Base-by-base conservation (phyloP, 2,113 vertebrate genomes). In the Cisticola juncidis region DNA sequence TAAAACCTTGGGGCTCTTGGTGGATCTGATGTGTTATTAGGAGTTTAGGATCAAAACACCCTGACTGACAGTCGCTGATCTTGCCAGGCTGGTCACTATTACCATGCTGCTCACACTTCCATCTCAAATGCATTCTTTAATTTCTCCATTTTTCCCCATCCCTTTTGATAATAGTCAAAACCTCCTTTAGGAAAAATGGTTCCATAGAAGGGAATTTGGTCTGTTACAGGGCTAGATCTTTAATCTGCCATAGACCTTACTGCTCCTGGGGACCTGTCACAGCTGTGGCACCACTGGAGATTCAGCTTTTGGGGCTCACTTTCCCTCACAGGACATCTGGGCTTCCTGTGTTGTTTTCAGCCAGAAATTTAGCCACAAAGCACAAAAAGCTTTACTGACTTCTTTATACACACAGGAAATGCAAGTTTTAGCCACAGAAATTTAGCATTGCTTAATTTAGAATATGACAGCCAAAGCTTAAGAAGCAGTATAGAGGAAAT, bases 311-410 rank as follows among this genome's bases (percentile, higher is more conserved):
- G 64, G 35, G 45, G 35, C 7, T 14, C 6, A 38, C 11, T 82
- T 44, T n/a, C 18, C 26, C 33, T 26, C 24, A 4, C 11, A 26
- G 47, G 42, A 70, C 10, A 3, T 81, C 38, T 73, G 48, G 25
- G 36, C 11, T 92, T 76, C 38, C 68, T 61, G 51, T 9, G 12
- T 64, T 2, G 1, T 65, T 83, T 83, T 84, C 64, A 72, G 82
- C 28, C 24, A 84, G 44, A 87, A 77, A 51, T 50, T 31, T 68
- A 86, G 57, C 66, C 73, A 86, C 61, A 69, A 28, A 92, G n/a
- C 69, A 94, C 92, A 81, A 81, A 86, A 86, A 93, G 47, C 72
- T 94, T 94, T 94, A 93, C 91, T 86, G 56, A 84, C 56, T 61
- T 86, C n/a, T 94, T 95, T 44, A 86, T 70, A 86, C 22, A 31